Conservation (phyloP, 2,113 vertebrate genomes). For the Melanerpes aurifrons region DNA sequence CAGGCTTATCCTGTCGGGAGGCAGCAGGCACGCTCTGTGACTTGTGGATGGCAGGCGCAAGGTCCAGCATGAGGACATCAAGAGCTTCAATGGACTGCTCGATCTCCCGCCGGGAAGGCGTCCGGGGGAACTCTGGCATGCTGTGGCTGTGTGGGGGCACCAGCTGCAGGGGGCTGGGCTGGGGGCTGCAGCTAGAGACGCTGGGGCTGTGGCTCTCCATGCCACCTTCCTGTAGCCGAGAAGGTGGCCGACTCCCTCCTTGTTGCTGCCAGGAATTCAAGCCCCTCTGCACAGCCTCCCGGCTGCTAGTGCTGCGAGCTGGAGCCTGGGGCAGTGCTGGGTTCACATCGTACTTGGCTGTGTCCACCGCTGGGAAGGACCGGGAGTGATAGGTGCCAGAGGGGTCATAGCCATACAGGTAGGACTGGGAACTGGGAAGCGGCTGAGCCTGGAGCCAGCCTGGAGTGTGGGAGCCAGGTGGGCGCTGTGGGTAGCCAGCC, state of each 20-base stretch:
- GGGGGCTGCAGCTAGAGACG: conserved; percentile 59
- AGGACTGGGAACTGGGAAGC: conserved; percentile 48
- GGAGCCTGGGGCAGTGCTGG: conserved; percentile 83
- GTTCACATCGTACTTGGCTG: background rate
- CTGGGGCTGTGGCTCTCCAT: conserved; percentile 66
- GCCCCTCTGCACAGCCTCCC: conserved; percentile 94
- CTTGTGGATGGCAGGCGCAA: conserved; percentile 85
- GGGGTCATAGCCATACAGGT: conserved; percentile 71
- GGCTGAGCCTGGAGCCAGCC: conserved; percentile 73
- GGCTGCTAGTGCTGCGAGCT: conserved; percentile 90
- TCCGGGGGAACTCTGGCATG: conserved; percentile 89
- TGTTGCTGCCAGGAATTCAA: conserved; percentile 94
- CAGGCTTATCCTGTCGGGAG: conserved; percentile 53
- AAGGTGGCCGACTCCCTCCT: conserved; percentile 76
- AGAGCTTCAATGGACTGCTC: conserved; percentile 96
- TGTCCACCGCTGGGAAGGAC: conserved; percentile 81
- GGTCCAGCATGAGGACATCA: conserved; percentile 93
- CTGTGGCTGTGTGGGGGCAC: conserved; percentile 80
- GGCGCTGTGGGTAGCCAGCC: conserved; percentile 69
- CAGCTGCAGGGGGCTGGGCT: conserved; percentile 70
- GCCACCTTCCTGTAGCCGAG: conserved; percentile 69
- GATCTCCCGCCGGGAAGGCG: conserved; percentile 91
- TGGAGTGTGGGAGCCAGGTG: conserved; percentile 10
- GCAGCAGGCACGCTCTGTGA: conserved; percentile 86
- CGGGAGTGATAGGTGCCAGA: conserved; percentile 84